A percentile compares a stretch with the other conserved stretches of the same genome.
These are phyloP conservation scores for Apis laboriosa DNA, from an alignment of 1,140 invertebrate genomes.

Conservation along the genomic window DNA sequence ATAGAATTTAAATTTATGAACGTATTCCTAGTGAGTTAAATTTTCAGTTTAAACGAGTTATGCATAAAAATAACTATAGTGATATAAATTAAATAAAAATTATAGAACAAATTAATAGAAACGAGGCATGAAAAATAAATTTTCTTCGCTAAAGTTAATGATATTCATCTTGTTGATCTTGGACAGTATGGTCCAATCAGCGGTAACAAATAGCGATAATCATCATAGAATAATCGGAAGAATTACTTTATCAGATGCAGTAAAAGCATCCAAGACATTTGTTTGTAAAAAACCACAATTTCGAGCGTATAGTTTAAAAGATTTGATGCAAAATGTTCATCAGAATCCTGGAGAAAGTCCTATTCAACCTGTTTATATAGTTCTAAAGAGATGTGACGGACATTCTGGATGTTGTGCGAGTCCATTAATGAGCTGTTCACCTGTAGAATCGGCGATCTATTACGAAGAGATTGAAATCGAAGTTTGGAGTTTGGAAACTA, in stretches of 20 bases:
- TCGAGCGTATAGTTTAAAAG: slow-evolving; percentile 66
- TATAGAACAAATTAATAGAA: not conserved
- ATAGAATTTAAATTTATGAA: not conserved
- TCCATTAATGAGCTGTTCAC: slow-evolving; percentile 54
- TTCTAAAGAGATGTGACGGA: slow-evolving; percentile 67
- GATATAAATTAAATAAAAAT: not conserved
- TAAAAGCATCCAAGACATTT: slow-evolving; percentile 46
- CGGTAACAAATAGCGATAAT: slow-evolving; percentile 6
- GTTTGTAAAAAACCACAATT: slow-evolving; percentile 61
- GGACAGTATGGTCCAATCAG: slow-evolving; percentile 20
- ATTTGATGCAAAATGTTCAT: slow-evolving; percentile 57
- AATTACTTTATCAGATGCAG: slow-evolving; percentile 43
- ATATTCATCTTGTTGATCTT: slow-evolving; percentile 48
- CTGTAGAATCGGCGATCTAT: slow-evolving; percentile 48
- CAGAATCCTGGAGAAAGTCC: slow-evolving; percentile 44
- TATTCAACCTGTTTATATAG: slow-evolving; percentile 62
- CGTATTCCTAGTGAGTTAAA: not conserved
- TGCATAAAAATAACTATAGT: not conserved
- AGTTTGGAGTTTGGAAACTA: slow-evolving; percentile 54
- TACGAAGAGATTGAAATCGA: slow-evolving; percentile 65
- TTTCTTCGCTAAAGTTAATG: slow-evolving; percentile 33
- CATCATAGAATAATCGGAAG: slow-evolving; percentile 14
- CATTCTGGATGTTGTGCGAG: slow-evolving; percentile 67
- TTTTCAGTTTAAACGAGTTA: too few species aligned
- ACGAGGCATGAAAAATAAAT: slow-evolving; percentile 42